Evolutionary conservation across 2,888 invertebrate species (phyloP), one percentile per base, ranked within the genome.

Genomic region (Physocephala rufipes): DNA sequence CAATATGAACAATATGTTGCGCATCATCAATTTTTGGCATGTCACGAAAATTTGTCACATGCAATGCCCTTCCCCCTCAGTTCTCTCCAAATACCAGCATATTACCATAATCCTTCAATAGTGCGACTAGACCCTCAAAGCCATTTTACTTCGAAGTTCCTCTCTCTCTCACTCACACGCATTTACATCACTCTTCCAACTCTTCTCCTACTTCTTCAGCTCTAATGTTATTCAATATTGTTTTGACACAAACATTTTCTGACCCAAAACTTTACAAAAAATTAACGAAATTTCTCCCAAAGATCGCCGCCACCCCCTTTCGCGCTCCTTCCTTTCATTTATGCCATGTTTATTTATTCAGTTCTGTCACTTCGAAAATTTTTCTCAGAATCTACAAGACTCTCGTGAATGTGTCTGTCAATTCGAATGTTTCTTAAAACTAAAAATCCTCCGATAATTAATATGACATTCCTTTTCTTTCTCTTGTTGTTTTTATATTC

Each of bases 21-120:
- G 43, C 66, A 66, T 55, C 66, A 66, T 66, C 55, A 66, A 55
- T 55, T 53, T 36, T 66, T 30, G 36, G 53, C 24, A 55, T 66
- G 66, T 55, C 36, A 43, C 53, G 55, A 55, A 36, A 51, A 36
- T 36, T 9, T 7, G 4, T 9, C 36, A 4, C 36, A 7, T 9
- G 4, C 36, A 4, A 9, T 36, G 9, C 36, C 9, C 36, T 7
- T 7, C 36, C 36, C 36, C 36, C 36, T 36, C 36, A 36, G n/a
- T n/a, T n/a, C n/a, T n/a, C 36, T 9, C 36, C 4, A 36, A 36
- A 36, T 36, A 36, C 9, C 36, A 36, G 36, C 36, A 36, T 7
- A 36, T n/a, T 36, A 36, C 9, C 36, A 36, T 36, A 36, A 36
- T 36, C 9, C 36, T 36, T 36, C 36, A 36, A 36, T 9, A 36